These are phyloP conservation scores for Microplitis mediator DNA, from an alignment of 1,140 invertebrate genomes.

Conservation along the genomic window DNA sequence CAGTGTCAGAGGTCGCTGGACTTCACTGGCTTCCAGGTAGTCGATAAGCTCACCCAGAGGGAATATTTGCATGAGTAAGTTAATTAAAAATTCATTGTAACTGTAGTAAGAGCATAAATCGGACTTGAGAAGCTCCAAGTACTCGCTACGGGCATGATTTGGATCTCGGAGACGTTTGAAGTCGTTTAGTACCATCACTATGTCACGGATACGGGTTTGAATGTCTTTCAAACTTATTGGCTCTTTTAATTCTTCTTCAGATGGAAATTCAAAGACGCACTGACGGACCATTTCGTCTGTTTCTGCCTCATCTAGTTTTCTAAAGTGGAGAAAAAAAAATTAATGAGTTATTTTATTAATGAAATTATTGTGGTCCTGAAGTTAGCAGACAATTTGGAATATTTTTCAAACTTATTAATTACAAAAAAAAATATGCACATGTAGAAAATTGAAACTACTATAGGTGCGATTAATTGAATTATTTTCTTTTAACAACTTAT, in stretches of 20 bases:
- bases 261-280: slow-evolving; percentile 78
- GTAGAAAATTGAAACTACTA: too few species aligned
- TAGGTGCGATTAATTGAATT: too few species aligned
- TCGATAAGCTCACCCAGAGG: slow-evolving; percentile 88
- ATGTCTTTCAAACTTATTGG: slow-evolving; percentile 80
- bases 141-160: slow-evolving; percentile 79
- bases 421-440: too few species aligned
- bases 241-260: slow-evolving; percentile 74
- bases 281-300: slow-evolving; percentile 76
- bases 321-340: slow-evolving; percentile 40
- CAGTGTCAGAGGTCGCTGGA: slow-evolving; percentile 93
- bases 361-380: neutral
- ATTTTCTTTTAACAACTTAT: too few species aligned
- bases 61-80: slow-evolving; percentile 92
- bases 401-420: too few species aligned
- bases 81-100: slow-evolving; percentile 97
- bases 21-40: slow-evolving; percentile 96
- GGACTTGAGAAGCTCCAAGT: slow-evolving; percentile 76
- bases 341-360: neutral
- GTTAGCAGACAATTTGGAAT: too few species aligned
- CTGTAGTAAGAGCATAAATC: slow-evolving; percentile 96
- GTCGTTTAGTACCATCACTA: slow-evolving; percentile 85
- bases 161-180: slow-evolving; percentile 82
- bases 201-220: slow-evolving; percentile 89
- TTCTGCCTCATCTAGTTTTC: slow-evolving; percentile 80